phyloP scores from a whole-genome alignment of 2,797 vertebrate genomes.

The Poecilia wingei region DNA sequence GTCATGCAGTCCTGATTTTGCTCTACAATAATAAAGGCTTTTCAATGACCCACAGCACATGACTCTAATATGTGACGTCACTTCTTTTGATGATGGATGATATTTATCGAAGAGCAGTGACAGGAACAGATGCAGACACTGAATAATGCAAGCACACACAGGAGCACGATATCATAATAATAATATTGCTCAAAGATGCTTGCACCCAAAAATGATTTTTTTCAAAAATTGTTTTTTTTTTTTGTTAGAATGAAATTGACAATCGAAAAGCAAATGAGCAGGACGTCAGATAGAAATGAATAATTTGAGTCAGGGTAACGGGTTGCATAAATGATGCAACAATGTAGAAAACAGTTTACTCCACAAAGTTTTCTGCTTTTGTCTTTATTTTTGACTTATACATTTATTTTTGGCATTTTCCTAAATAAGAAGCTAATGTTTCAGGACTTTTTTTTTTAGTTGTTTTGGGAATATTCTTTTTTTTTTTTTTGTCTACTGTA shows the following conservation, averaged over 20 bases:
- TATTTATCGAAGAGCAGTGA: slow-evolving; percentile 63
- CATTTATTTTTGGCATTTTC: background rate
- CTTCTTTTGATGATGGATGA: slow-evolving; percentile 64
- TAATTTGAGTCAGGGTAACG: background rate
- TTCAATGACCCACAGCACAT: slow-evolving; percentile 50
- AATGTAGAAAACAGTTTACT: background rate
- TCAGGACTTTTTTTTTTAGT: background rate
- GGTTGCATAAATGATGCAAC: background rate
- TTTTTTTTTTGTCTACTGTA: background rate
- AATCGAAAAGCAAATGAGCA: background rate
- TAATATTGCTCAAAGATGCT: background rate
- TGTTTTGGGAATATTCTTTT: background rate
- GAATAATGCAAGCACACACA: background rate
- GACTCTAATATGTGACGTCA: slow-evolving; percentile 40
- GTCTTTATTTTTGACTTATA: background rate
- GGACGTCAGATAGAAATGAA: background rate
- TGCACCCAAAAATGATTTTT: background rate
- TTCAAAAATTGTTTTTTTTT: background rate
- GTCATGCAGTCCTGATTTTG: slow-evolving; percentile 10
- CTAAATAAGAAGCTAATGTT: background rate
- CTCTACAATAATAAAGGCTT: slow-evolving; percentile 32
- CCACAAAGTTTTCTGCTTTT: background rate
- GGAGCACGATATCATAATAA: background rate
- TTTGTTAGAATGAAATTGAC: background rate
- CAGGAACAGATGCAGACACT: slow-evolving; percentile 56